These are phyloP conservation scores for Mythimna loreyi DNA, from an alignment of 2,888 invertebrate genomes.

Conservation along the genomic window DNA sequence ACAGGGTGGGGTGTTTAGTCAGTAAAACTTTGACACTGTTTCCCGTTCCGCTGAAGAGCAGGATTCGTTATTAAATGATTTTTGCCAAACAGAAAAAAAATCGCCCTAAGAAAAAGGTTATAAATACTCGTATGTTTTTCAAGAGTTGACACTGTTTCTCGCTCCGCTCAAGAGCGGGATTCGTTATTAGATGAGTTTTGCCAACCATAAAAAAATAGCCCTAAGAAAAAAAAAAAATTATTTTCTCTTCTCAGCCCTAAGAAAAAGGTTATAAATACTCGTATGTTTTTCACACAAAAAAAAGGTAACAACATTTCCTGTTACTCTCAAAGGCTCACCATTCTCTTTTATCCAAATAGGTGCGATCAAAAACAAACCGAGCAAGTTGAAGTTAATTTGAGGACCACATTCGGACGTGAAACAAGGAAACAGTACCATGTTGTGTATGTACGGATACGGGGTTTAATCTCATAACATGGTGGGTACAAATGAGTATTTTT, in stretches of 20 bases:
- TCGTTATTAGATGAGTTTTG: too few relatives aligned
- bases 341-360: slow-evolving; percentile 15
- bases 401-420: slow-evolving; percentile 25
- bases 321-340: background rate
- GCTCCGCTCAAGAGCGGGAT: too few relatives aligned
- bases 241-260: too few relatives aligned
- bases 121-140: background rate
- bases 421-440: slow-evolving; percentile 29
- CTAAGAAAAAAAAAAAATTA: too few relatives aligned
- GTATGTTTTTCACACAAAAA: background rate
- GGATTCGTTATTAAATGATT: too few relatives aligned
- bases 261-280: background rate
- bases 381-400: slow-evolving; percentile 56
- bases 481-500: slow-evolving; percentile 75
- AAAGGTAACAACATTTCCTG: background rate
- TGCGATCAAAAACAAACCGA: slow-evolving; percentile 34
- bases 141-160: too few relatives aligned
- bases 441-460: slow-evolving; percentile 42
- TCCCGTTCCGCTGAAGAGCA: too few relatives aligned
- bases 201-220: too few relatives aligned
- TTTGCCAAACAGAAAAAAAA: too few relatives aligned
- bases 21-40: too few relatives aligned
- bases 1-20: too few relatives aligned
- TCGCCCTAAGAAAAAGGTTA: background rate
- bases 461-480: slow-evolving; percentile 75